A percentile compares a stretch with the other conserved stretches of the same genome.
phyloP scores from a whole-genome alignment of 2,113 vertebrate genomes.

The Erinaceus europaeus region DNA sequence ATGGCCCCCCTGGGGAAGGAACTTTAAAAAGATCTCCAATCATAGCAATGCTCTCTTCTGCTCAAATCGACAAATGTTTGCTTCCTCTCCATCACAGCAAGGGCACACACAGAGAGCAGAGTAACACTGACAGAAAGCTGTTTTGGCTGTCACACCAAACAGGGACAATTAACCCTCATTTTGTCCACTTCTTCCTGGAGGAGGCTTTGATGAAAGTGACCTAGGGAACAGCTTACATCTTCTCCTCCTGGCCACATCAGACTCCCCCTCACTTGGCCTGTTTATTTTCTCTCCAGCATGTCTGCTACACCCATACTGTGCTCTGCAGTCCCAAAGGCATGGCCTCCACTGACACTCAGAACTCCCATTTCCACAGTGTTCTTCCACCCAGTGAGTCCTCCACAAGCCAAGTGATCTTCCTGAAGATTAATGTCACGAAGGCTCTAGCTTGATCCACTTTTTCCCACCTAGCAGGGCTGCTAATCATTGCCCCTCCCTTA shows the following conservation, averaged over 20 bases:
- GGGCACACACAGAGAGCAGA: conserved; percentile 23
- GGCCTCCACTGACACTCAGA: background rate
- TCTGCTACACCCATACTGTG: background rate
- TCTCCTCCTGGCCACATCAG: background rate
- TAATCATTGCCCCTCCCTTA: rapidly evolving
- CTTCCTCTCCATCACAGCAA: conserved; percentile 55
- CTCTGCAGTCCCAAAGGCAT: background rate
- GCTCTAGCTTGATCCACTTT: background rate
- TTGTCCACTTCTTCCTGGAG: background rate
- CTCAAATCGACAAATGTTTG: conserved; percentile 56
- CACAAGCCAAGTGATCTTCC: background rate
- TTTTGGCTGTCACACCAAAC: background rate
- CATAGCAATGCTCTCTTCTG: conserved; percentile 47
- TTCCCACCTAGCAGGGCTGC: background rate
- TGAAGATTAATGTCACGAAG: background rate
- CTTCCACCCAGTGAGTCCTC: too few species aligned
- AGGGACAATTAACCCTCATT: conserved; percentile 16
- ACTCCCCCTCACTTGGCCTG: rapidly evolving
- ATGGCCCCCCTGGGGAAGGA: conserved; percentile 33
- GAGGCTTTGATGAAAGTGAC: background rate
- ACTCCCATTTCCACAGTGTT: background rate
- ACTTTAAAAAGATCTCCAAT: conserved; percentile 67
- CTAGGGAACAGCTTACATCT: background rate
- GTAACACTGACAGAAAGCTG: conserved; percentile 38
- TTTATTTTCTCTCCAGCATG: background rate